These are phyloP conservation scores for Eutrigla gurnardus DNA, from an alignment of 2,797 vertebrate genomes.

Conservation along the genomic window DNA sequence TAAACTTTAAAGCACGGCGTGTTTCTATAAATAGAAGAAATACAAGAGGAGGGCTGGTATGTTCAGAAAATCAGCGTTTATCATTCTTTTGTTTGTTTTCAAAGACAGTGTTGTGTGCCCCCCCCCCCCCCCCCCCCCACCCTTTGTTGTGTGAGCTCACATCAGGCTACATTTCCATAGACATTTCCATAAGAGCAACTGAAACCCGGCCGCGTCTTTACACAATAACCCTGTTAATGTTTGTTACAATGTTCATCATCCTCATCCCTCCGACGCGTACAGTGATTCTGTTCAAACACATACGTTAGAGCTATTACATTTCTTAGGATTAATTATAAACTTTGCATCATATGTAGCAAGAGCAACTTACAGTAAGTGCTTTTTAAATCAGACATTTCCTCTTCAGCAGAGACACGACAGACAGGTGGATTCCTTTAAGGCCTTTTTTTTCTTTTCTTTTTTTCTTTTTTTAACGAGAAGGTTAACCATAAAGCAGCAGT, in stretches of 20 bases:
- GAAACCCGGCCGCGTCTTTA: slow-evolving; percentile 69
- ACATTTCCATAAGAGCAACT: slow-evolving; percentile 85
- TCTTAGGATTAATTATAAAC: slow-evolving; percentile 28
- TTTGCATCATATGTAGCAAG: slow-evolving; percentile 48
- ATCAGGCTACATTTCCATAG: slow-evolving; percentile 77
- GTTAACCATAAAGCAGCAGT: slow-evolving; percentile 72
- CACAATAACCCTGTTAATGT: slow-evolving; percentile 59
- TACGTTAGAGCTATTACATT: slow-evolving; percentile 22
- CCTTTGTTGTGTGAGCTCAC: slow-evolving; percentile 69
- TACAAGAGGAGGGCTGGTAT: slow-evolving; percentile 22
- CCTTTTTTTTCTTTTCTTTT: neutral
- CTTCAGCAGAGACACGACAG: slow-evolving; percentile 71
- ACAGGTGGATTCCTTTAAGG: slow-evolving; percentile 71
- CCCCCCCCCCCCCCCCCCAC: slow-evolving; percentile 43
- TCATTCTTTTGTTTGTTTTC: slow-evolving; percentile 40
- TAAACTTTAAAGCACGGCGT: slow-evolving; percentile 63
- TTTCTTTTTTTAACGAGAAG: slow-evolving; percentile 34
- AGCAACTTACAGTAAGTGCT: slow-evolving; percentile 76
- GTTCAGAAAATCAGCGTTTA: slow-evolving; percentile 41
- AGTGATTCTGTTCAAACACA: slow-evolving; percentile 62
- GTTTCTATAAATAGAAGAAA: slow-evolving; percentile 42
- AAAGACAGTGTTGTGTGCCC: slow-evolving; percentile 55
- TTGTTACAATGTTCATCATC: slow-evolving; percentile 36
- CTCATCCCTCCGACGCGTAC: slow-evolving; percentile 53
- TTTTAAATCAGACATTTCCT: slow-evolving; percentile 55